Conservation (phyloP, 2,797 vertebrate species). For the Triplophysa yarkandensis region DNA sequence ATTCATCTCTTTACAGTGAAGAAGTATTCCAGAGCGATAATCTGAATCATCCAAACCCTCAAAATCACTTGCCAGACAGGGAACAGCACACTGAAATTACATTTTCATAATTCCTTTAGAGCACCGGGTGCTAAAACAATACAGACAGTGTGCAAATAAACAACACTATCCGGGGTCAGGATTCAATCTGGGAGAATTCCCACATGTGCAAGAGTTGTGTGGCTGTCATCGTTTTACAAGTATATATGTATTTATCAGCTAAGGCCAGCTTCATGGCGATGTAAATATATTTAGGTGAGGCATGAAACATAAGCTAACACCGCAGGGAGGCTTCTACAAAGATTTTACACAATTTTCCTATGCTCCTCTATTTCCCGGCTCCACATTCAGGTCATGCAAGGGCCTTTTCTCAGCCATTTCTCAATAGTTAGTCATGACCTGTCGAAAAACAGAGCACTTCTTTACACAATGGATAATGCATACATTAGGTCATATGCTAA, state of each 20-base stretch:
- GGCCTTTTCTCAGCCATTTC: not conserved
- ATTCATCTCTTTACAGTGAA: too few relatives aligned
- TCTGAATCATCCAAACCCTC: not conserved
- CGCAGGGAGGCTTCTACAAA: conserved; percentile 15
- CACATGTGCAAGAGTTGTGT: not conserved
- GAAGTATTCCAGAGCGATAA: not conserved
- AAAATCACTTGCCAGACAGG: not conserved
- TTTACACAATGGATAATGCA: not conserved
- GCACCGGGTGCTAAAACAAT: not conserved
- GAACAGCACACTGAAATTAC: not conserved
- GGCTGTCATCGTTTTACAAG: not conserved
- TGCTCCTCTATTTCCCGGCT: conserved; percentile 21
- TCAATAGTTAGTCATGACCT: conserved; percentile 8
- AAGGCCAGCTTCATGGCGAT: not conserved
- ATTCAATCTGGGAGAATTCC: not conserved
- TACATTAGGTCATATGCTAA: not conserved
- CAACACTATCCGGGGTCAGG: not conserved
- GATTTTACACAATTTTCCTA: conserved; percentile 28
- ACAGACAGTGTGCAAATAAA: conserved; percentile 1
- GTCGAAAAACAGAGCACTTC: conserved; percentile 5
- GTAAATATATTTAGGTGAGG: conserved; percentile 23
- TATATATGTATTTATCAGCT: conserved; percentile 12
- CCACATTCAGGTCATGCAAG: conserved; percentile 24
- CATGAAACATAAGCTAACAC: not conserved
- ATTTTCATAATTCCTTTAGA: conserved; percentile 3